Percentiles rank a stretch among this genome's conserved stretches.
Evolutionary conservation across 2,888 invertebrate species (phyloP).

Genomic region (Drosophila anomalata): DNA sequence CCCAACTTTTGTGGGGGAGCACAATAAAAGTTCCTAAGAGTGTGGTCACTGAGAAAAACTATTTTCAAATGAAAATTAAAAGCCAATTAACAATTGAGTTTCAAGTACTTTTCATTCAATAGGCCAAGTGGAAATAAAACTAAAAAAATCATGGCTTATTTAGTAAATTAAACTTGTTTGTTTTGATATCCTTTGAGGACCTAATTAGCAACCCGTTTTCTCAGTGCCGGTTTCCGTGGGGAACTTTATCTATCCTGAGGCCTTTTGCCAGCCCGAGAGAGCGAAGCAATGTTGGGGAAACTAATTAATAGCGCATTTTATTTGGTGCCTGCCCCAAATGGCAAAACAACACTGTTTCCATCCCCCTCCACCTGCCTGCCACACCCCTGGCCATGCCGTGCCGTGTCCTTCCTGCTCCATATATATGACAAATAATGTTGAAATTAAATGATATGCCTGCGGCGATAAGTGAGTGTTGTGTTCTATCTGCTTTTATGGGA

Average conservation of each 20-base stretch:
- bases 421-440: conserved; percentile 76
- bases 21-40: neutral
- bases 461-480: conserved; percentile 65
- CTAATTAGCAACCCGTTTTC: neutral
- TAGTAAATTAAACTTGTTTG: neutral
- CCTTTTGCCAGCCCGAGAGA: conserved; percentile 50
- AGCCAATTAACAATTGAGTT: neutral
- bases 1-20: neutral
- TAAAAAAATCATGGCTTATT: neutral
- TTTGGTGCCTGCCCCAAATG: conserved; percentile 55
- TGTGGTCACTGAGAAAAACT: conserved; percentile 24
- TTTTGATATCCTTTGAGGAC: neutral
- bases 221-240: conserved; percentile 24
- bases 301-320: conserved; percentile 79
- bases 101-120: neutral
- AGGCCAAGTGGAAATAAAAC: neutral
- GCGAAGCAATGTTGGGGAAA: conserved; percentile 61
- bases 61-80: neutral
- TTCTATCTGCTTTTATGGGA: conserved; percentile 41
- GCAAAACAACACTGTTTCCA: conserved; percentile 27
- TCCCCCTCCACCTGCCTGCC: conserved; percentile 13
- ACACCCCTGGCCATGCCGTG: neutral
- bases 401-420: neutral
- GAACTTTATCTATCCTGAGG: conserved; percentile 42
- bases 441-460: conserved; percentile 76